Base-by-base conservation (phyloP, 64 coral and sea anemone species). In the Trachythela sp. region DNA sequence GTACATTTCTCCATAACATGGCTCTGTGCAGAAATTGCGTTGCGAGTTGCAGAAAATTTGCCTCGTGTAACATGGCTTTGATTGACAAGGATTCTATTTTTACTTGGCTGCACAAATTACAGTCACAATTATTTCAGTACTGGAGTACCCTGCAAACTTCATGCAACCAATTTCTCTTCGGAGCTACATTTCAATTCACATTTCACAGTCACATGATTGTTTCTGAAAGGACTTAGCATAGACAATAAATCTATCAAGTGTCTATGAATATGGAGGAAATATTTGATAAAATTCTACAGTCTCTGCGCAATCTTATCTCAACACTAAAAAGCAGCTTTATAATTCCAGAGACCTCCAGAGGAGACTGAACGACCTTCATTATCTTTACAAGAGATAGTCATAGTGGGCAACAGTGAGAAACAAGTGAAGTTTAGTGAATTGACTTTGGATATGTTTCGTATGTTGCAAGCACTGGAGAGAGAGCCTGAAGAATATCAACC, bases 391-490 rank as follows among this genome's bases (percentile, higher is more conserved):
- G 95, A 98, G 56, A 98, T 98, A 17, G 84, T 98, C 51, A 92
- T 98, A 41, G 92, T 98, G 13, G 95, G 95, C 11, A 98, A 92
- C 89, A 94, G 91, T 86, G 95, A 98, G 83, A 98, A 94, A 91
- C 95, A 98, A 91, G 96, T 99, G 5, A 99, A 99, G 64, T 99
- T 99, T 54, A 99, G 96, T 51, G 96, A 99, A 70, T 84, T 99
- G 11, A 99, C 96, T 3, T 39, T 99, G 84, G 96, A 99, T 91
- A 99, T 99, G 96, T 99, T 99, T 86, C 96, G 93, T 1, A 99
- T 99, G 93, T 91, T 99, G 17, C 96, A 99, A 88, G 96, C 93
- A 22, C 85, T 99, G 2, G 96, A 99, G 30, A 80, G 93, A 86
- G 96, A 99, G 84, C 96, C 96, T 2, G 91, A 99, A 64, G 89